phyloP scores from a whole-genome alignment of 1,140 invertebrate genomes.

The Cyphomyrmex costatus region DNA sequence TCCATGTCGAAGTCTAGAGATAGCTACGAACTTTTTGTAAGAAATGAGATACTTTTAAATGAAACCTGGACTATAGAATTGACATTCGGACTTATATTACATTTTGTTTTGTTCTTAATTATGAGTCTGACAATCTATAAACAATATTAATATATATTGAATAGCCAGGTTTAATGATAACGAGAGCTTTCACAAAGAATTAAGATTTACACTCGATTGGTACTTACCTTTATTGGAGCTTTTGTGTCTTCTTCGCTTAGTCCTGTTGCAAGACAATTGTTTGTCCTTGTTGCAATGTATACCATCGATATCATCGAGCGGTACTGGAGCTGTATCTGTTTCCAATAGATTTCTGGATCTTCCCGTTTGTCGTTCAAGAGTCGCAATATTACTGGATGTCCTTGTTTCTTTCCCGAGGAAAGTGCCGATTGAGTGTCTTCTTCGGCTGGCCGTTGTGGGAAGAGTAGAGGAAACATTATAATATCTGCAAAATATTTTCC shows the following conservation, averaged over 20 bases:
- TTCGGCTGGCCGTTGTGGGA: conserved; percentile 76
- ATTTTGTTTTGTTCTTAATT: background rate
- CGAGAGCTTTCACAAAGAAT: background rate
- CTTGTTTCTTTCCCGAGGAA: conserved; percentile 82
- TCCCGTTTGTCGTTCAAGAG: conserved; percentile 51
- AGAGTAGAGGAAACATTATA: conserved; percentile 86
- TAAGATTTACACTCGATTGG: background rate
- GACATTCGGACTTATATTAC: background rate
- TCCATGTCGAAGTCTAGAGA: background rate
- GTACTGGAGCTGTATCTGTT: conserved; percentile 73
- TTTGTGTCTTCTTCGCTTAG: conserved; percentile 75
- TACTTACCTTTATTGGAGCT: conserved; percentile 75
- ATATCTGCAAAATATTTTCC: conserved; percentile 78
- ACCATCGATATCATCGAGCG: conserved; percentile 74
- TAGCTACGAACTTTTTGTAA: background rate
- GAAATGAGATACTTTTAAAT: background rate
- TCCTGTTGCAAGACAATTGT: conserved; percentile 56
- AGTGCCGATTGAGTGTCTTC: conserved; percentile 88
- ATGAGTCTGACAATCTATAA: background rate
- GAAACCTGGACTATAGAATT: background rate
- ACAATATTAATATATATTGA: background rate
- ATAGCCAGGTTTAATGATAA: background rate
- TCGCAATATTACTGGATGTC: background rate
- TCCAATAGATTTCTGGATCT: conserved; percentile 68
- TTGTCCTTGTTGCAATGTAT: conserved; percentile 60